A percentile compares a stretch with the other conserved stretches of the same genome.
phyloP scores from a whole-genome alignment of 2,888 invertebrate genomes.

The Melikaiella ostensackeni region DNA sequence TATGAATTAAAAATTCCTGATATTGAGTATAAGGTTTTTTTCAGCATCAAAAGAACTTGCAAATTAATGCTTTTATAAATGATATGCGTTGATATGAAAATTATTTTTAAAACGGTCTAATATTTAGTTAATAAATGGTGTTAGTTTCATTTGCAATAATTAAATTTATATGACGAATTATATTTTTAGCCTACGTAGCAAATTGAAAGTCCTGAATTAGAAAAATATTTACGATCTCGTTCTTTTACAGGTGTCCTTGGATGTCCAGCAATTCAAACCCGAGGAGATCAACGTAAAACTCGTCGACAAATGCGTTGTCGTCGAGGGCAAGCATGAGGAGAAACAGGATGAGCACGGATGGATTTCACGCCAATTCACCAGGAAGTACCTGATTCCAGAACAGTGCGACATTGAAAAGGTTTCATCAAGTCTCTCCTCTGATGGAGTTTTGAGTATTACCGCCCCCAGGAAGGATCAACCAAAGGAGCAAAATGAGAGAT shows the following conservation, averaged over 20 bases:
- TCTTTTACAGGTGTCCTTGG: slow-evolving; percentile 63
- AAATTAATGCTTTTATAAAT: no score
- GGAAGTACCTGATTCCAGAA: slow-evolving; percentile 77
- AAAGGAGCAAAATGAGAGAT: slow-evolving; percentile 58
- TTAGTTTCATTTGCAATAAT: no score
- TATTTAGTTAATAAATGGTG: no score
- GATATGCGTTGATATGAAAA: no score
- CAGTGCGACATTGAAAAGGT: slow-evolving; percentile 84
- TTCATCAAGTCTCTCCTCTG: slow-evolving; percentile 87
- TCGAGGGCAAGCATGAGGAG: slow-evolving; percentile 90
- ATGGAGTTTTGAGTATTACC: slow-evolving; percentile 88
- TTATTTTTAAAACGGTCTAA: no score
- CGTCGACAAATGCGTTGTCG: slow-evolving; percentile 83
- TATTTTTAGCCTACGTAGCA: no score
- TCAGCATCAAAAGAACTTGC: no score
- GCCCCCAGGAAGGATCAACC: slow-evolving; percentile 81
- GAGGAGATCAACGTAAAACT: slow-evolving; percentile 80
- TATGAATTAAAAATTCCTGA: no score
- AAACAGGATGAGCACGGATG: slow-evolving; percentile 87
- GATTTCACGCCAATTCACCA: slow-evolving; percentile 77
- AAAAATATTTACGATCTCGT: background rate
- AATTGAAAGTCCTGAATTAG: background rate
- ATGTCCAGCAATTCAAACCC: slow-evolving; percentile 86
- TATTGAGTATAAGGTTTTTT: no score
- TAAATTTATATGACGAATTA: no score